Evolutionary conservation across 2,797 vertebrate species (phyloP), one percentile per base, ranked within the genome.

Genomic region (Adrianichthys oophorus): DNA sequence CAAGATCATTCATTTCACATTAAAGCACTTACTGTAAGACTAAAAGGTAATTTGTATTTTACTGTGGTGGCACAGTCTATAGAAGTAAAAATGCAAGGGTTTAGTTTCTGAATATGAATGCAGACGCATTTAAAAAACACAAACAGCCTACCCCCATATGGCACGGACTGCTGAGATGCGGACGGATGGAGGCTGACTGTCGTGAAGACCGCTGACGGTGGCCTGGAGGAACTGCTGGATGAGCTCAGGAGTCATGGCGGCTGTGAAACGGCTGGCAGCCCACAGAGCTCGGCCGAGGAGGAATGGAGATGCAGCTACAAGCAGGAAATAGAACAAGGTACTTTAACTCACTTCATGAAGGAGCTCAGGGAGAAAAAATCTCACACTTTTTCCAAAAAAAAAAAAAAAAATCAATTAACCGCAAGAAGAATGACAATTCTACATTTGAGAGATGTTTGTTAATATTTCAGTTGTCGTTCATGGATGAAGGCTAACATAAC

Each of bases 171-270:
- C 95, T 4, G 98, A 99, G 78, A 99, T 98, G 15, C 98, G 90
- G 49, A 99, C 97, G 0, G 98, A 98, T 7, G 97, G 96, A 0
- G 96, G 94, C 56, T 99, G 98, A 55, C 91, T 95, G 77, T 97
- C 96, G 0, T 99, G 97, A 13, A 99, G 90, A 15, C 97, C 98
- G 58, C 96, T 98, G 66, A 99, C 97, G 1, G 98, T 99, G 48
- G 97, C 97, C 79, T 98, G 97, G 16, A 99, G 92, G 82, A 99
- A 99, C 89, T 99, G 98, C 87, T 98, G 96, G 83, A 99, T 98
- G 70, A 99, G 92, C 55, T 98, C 98, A 4, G 98, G 96, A 48
- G 96, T 96, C 98, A 99, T 99, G 26, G 95, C 95, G 14, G 95
- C 94, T 0, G 97, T 98, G 75, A 99, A 99, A 4, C 98, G 94